phyloP scores from a whole-genome alignment of 2,113 vertebrate species.

The Tragelaphus buxtoni region DNA sequence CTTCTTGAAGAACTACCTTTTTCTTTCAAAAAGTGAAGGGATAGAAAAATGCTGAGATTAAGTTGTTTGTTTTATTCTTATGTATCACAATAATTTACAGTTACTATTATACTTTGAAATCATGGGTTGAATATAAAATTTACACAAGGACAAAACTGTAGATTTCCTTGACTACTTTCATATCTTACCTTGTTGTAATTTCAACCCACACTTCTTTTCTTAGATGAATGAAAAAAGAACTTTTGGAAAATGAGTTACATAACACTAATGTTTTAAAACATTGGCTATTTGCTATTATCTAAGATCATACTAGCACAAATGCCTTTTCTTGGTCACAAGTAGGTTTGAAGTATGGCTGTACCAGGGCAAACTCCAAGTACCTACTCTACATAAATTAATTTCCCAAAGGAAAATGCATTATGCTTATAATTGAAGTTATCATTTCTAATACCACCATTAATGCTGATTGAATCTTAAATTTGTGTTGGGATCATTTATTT shows the following conservation, averaged over 20 bases:
- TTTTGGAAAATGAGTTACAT: slow-evolving; percentile 29
- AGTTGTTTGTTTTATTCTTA: slow-evolving; percentile 9
- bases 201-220: neutral
- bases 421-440: slow-evolving; percentile 69
- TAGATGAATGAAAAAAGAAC: slow-evolving; percentile 6
- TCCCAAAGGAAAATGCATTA: slow-evolving; percentile 66
- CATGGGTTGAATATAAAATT: neutral
- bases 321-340: slow-evolving; percentile 32
- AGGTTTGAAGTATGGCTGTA: slow-evolving; percentile 53
- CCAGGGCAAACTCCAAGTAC: slow-evolving; percentile 63
- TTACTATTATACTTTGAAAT: neutral
- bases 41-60: neutral
- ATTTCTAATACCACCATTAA: slow-evolving; percentile 73
- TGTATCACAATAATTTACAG: neutral
- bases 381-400: slow-evolving; percentile 73
- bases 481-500: slow-evolving; percentile 70
- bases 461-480: slow-evolving; percentile 74
- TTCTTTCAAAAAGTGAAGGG: slow-evolving; percentile 32
- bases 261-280: slow-evolving; percentile 10
- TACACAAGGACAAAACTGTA: neutral
- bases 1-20: neutral
- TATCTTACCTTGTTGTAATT: slow-evolving; percentile 42
- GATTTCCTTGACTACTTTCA: neutral
- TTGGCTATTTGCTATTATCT: slow-evolving; percentile 45
- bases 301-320: slow-evolving; percentile 39